phyloP scores from a whole-genome alignment of 1,140 invertebrate genomes.

The Diachasmimorpha longicaudata region DNA sequence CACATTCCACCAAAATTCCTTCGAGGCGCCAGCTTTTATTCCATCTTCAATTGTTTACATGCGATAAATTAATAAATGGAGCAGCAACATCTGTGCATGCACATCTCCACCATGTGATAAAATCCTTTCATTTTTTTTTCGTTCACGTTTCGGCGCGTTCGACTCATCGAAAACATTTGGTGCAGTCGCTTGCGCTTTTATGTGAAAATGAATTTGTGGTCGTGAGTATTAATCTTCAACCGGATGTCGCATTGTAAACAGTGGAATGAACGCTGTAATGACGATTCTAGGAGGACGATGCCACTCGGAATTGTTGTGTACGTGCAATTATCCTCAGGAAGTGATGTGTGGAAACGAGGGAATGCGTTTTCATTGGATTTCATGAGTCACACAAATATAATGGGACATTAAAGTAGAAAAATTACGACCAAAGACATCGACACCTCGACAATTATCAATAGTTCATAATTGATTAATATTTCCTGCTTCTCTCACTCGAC shows the following conservation, averaged over 20 bases:
- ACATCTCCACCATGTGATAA: no score
- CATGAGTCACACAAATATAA: no score
- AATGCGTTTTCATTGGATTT: neutral
- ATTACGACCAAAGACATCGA: no score
- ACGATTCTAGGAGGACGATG: neutral
- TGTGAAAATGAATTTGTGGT: neutral
- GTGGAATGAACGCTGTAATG: neutral
- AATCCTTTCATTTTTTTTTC: neutral
- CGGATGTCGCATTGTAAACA: conserved; percentile 4
- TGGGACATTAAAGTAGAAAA: no score
- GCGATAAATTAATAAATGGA: no score
- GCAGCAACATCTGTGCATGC: no score
- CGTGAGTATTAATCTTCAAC: neutral
- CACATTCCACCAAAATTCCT: no score
- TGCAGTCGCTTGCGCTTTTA: neutral
- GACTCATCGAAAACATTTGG: neutral
- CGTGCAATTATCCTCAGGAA: neutral
- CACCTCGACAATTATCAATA: no score
- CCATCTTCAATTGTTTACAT: no score
- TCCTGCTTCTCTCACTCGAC: no score
- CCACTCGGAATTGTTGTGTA: neutral
- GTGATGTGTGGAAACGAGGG: neutral
- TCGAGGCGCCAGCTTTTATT: no score
- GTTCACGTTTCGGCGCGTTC: neutral
- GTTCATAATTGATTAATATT: no score